Base-by-base conservation (phyloP, 2,113 vertebrate genomes). In the Tenrec ecaudatus region DNA sequence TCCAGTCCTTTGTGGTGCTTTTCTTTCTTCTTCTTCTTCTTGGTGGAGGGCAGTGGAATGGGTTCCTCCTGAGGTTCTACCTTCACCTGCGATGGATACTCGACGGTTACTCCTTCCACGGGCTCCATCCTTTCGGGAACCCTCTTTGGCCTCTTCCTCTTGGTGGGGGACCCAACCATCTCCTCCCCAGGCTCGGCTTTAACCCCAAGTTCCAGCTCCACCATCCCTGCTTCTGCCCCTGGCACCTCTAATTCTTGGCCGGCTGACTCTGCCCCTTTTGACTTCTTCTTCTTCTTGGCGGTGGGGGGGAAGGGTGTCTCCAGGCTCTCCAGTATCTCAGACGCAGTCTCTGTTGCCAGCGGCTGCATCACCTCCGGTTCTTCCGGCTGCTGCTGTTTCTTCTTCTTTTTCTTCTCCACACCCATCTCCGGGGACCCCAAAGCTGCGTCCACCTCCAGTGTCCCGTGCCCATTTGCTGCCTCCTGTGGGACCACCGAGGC, bases 21-120 rank as follows among this genome's bases (percentile, higher is more conserved):
- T 83, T 95, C 96, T n/a, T n/a, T 60, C 38, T 88, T 97, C n/a
- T 76, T 87, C 68, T 38, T 93, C 80, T 85, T 97, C 77, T 90
- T 94, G 0, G 14, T 27, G 1, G 88, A 58, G 1, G 57, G 53
- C 81, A 68, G 43, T 1, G 78, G 29, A n/a, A 69, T 33, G 38
- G 47, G 25, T 33, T 94, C 94, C 25, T 91, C 93, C 14, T 40
- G 83, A 0, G 40, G 83, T 25, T 95, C 89, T 68, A 17, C 69
- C 36, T 36, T 40, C 14, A 73, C 25, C 78, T 84, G 82, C 2
- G 58, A 79, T 57, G 66, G 92, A 80, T 33, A 2, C 14, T 27
- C 78, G 1, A 0, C 69, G 12, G 0, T 2, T 0, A 0, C 1
- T 25, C 17, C n/a, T 10, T 92, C 82, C 1, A 8, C 60, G 0